Conservation (phyloP, 1,140 invertebrate genomes). For the Drosophila pachea region DNA sequence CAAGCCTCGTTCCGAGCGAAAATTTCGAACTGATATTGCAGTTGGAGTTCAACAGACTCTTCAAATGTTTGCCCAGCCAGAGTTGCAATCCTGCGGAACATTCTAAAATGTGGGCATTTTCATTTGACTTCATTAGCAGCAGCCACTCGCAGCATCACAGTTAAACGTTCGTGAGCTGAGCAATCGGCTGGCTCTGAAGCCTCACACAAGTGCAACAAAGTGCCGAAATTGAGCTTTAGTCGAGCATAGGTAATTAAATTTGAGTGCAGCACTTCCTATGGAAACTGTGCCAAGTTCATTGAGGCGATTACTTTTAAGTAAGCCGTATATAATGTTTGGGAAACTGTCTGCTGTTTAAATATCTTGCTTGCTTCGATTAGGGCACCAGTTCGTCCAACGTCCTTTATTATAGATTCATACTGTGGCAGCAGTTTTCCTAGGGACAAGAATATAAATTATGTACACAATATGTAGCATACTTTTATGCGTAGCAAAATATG, state of each 20-base stretch:
- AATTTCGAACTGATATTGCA: conserved; percentile 40
- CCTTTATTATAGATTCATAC: conserved; percentile 32
- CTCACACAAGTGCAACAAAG: conserved; percentile 21
- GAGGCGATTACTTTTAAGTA: not conserved
- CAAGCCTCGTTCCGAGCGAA: too few species aligned
- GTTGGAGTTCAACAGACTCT: conserved; percentile 42
- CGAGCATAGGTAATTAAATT: conserved; percentile 32
- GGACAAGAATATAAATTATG: conserved; percentile 42
- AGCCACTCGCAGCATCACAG: conserved; percentile 27
- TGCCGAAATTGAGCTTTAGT: conserved; percentile 25
- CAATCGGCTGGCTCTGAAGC: conserved; percentile 32
- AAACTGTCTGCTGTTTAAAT: conserved; percentile 4
- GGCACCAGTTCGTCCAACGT: conserved; percentile 25
- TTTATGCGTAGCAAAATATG: conserved; percentile 72
- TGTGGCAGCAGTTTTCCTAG: not conserved
- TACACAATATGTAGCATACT: conserved; percentile 68
- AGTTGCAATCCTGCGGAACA: conserved; percentile 53
- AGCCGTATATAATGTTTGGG: not conserved
- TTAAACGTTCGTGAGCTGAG: conserved; percentile 44
- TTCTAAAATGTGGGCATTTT: conserved; percentile 55
- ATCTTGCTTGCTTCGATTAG: not conserved
- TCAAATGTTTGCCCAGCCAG: conserved; percentile 51
- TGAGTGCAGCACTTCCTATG: conserved; percentile 14
- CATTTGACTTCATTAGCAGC: conserved; percentile 45
- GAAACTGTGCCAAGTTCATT: conserved; percentile 11